Evolutionary conservation across 2,888 invertebrate genomes (phyloP), one percentile per base, ranked within the genome.

Genomic region (Sepioteuthis lessoniana): DNA sequence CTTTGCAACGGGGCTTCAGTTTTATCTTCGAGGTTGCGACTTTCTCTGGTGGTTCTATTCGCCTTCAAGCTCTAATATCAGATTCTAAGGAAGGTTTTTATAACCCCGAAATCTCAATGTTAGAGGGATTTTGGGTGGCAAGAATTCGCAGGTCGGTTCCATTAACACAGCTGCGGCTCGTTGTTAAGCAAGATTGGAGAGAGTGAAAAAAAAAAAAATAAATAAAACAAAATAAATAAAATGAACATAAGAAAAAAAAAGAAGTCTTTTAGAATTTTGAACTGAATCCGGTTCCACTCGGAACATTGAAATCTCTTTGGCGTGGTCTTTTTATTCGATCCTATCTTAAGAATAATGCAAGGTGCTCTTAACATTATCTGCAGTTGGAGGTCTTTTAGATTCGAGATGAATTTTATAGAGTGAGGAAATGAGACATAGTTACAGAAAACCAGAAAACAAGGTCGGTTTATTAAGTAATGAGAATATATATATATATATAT

Each of bases 251-350:
- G 31, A 28, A 0, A 28, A 55, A 28, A 55, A 35, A 76, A 13
- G n/a, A 35, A 76, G 76, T 16, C 76, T n/a, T 35, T n/a, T 76
- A 76, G n/a, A 76, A 76, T 76, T 76, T 76, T n/a, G n/a, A 2
- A 76, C 76, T 35, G 19, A 76, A 76, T 76, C 76, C 76, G 76
- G 76, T 76, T 76, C 76, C 76, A 76, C 76, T 76, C 76, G n/a
- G 4, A 13, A 13, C 76, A 76, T 35, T n/a, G 16, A 16, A 76
- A 76, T 76, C 76, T 76, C n/a, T 76, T 76, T 76, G 76, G 76
- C 76, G 76, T 76, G 76, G 76, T 76, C 76, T 76, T 76, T 76
- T 76, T n/a, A 76, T 76, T 76, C n/a, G n/a, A 76, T 76, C n/a
- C 76, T 76, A 76, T 76, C 76, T 76, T n/a, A 76, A 21, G n/a